These are phyloP conservation scores for Rhabdornis inornatus DNA, from an alignment of 2,113 vertebrate genomes.

Conservation along the genomic window DNA sequence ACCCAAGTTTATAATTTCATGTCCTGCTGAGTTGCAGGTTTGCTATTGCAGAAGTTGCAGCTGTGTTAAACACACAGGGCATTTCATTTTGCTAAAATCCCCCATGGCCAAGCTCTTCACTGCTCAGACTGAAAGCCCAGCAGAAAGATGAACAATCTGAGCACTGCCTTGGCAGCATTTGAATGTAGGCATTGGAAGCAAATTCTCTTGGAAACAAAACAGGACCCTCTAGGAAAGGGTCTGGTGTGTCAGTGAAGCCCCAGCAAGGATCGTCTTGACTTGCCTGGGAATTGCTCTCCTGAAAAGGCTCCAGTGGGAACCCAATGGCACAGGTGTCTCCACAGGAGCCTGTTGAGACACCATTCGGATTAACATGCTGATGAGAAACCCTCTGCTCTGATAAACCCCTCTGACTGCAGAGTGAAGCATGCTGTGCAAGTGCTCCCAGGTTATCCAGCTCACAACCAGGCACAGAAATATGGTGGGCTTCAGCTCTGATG, in stretches of 20 bases:
- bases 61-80: neutral
- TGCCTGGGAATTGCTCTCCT: neutral
- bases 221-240: neutral
- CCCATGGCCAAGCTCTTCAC: neutral
- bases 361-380: neutral
- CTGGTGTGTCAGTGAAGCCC: accelerated
- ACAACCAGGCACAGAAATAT: neutral
- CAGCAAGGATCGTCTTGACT: neutral
- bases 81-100: neutral
- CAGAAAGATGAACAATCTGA: accelerated
- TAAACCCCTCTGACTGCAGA: neutral
- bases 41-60: neutral
- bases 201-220: neutral
- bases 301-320: neutral
- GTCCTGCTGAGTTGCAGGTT: neutral
- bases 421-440: neutral
- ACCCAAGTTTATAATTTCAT: neutral
- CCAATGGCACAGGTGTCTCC: accelerated
- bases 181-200: neutral
- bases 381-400: neutral
- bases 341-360: neutral
- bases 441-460: neutral
- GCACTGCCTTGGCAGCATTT: neutral
- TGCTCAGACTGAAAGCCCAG: neutral
- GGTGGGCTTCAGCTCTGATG: neutral